These are phyloP conservation scores for Ameiurus melas DNA, from an alignment of 2,113 vertebrate species.

Conservation along the genomic window DNA sequence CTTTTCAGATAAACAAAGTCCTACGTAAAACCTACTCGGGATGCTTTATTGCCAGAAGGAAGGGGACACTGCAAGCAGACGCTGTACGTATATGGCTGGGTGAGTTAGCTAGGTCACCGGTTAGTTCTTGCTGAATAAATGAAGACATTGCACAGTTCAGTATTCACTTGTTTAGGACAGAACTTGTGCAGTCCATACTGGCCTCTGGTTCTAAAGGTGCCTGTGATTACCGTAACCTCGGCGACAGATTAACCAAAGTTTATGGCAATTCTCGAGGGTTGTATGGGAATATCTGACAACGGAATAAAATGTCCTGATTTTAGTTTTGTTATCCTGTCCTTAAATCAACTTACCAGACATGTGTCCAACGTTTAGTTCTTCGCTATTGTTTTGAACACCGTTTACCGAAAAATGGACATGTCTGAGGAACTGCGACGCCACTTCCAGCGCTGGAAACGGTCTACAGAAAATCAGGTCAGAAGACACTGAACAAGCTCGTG, in stretches of 20 bases:
- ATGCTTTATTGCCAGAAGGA: background rate
- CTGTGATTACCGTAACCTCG: no score
- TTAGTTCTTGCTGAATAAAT: background rate
- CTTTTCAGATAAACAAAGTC: background rate
- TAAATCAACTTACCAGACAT: background rate
- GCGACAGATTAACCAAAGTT: background rate
- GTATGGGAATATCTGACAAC: background rate
- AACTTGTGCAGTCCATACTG: background rate
- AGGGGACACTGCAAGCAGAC: background rate
- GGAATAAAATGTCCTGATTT: background rate
- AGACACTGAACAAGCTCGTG: background rate
- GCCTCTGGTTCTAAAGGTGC: background rate
- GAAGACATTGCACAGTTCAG: background rate
- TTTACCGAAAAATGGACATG: background rate
- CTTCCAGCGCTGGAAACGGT: background rate
- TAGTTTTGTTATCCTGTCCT: background rate
- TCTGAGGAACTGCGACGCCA: background rate
- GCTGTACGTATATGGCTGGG: background rate
- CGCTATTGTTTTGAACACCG: background rate
- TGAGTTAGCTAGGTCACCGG: background rate
- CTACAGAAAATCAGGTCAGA: background rate
- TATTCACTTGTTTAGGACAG: background rate
- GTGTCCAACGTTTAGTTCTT: background rate
- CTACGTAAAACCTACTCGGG: background rate
- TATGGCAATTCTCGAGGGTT: no score